These are phyloP conservation scores for Microcebus jonahi DNA, from an alignment of 2,113 vertebrate genomes.

Conservation along the genomic window DNA sequence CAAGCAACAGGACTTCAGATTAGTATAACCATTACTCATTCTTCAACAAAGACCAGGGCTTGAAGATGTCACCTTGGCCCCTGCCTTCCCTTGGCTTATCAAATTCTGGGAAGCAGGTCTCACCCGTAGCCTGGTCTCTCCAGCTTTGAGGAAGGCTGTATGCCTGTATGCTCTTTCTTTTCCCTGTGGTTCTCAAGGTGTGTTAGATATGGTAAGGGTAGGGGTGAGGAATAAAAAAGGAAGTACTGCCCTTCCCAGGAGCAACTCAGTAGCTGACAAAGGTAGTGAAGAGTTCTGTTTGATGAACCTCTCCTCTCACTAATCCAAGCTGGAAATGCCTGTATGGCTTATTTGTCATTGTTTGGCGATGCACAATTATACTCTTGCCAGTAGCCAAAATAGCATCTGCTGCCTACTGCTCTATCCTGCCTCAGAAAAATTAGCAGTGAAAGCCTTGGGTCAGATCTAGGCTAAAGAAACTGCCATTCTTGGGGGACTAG, in stretches of 20 bases:
- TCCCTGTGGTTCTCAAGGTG: neutral
- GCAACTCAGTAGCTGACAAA: constrained; percentile 35
- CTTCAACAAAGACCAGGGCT: neutral
- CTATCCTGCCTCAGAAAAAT: neutral
- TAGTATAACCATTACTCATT: neutral
- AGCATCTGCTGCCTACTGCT: neutral
- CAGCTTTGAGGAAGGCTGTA: neutral
- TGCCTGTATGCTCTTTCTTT: accelerated
- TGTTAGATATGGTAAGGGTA: neutral
- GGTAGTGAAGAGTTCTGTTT: neutral
- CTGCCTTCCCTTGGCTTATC: neutral
- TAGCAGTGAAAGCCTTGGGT: neutral
- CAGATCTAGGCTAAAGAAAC: neutral
- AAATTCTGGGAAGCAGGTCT: neutral
- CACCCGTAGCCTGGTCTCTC: neutral
- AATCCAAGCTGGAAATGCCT: constrained; percentile 57
- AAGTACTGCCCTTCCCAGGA: neutral
- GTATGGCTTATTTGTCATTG: neutral
- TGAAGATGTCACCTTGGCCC: neutral
- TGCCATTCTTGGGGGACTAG: neutral
- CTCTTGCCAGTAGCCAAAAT: neutral
- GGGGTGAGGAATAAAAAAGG: neutral
- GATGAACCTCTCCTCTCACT: constrained; percentile 30
- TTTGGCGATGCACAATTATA: neutral
- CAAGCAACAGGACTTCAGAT: neutral